These are phyloP conservation scores for Palythoa grandis DNA, from an alignment of 92 coral and sea anemone genomes.

Conservation along the genomic window DNA sequence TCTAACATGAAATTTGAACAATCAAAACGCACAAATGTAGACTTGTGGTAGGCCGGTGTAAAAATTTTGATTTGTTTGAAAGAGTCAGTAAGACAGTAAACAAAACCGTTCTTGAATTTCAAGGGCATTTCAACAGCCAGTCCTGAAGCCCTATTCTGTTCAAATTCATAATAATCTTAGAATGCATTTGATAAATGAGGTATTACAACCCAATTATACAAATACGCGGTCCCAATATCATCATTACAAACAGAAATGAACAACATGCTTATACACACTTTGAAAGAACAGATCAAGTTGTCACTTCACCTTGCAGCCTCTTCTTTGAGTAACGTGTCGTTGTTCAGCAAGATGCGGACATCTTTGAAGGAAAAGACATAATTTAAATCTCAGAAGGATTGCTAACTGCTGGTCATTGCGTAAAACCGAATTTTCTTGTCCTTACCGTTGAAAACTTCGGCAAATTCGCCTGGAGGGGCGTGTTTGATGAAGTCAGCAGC, in stretches of 20 bases:
- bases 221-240: background rate
- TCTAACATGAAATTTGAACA: no score
- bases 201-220: background rate
- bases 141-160: background rate
- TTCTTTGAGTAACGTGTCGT: constrained; percentile 87
- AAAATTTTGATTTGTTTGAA: no score
- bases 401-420: background rate
- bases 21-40: no score
- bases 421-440: background rate
- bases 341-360: constrained; percentile 90
- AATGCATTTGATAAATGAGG: background rate
- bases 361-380: constrained; percentile 58
- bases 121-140: constrained; percentile 3
- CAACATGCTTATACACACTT: background rate
- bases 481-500: constrained; percentile 99
- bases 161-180: background rate
- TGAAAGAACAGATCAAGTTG: background rate
- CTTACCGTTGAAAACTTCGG: constrained; percentile 99
- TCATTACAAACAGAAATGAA: background rate
- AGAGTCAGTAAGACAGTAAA: background rate
- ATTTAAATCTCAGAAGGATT: background rate
- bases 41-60: no score
- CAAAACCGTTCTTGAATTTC: constrained; percentile 21
- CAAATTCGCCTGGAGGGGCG: constrained; percentile 99
- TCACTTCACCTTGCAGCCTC: constrained; percentile 84